phyloP scores from a whole-genome alignment of 2,113 vertebrate species.

The Dolichotis patagonum region DNA sequence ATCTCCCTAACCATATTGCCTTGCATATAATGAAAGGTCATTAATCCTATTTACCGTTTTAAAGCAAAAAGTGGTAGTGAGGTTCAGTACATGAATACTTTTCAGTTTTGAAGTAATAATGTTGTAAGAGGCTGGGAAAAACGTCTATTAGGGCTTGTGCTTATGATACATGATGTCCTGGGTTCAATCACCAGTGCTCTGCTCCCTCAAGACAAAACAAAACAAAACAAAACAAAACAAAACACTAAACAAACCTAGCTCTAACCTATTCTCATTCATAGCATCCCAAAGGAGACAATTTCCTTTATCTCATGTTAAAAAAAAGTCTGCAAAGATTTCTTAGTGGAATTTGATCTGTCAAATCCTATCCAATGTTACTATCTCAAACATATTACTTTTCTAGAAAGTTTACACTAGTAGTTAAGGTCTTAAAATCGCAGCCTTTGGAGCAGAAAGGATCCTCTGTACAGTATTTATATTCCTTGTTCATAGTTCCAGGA shows the following conservation, averaged over 20 bases:
- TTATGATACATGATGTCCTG: background rate
- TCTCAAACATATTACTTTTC: background rate
- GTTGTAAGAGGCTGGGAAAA: background rate
- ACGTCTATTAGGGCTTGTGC: background rate
- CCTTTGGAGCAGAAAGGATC: background rate
- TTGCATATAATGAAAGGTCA: background rate
- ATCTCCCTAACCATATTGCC: background rate
- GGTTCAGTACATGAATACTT: background rate
- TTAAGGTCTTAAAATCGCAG: background rate
- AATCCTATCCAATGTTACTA: background rate
- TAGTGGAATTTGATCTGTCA: background rate
- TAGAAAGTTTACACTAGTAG: background rate
- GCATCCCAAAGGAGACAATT: background rate
- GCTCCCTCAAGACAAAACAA: background rate
- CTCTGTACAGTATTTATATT: background rate
- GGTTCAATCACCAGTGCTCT: background rate
- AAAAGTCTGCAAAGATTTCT: background rate
- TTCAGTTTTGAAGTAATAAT: background rate
- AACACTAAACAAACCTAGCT: background rate
- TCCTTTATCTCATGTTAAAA: background rate
- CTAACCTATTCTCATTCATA: background rate
- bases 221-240: too few relatives aligned
- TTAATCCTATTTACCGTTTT: background rate
- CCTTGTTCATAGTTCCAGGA: background rate
- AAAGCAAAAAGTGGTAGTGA: slow-evolving; percentile 3